phyloP scores from a whole-genome alignment of 2,113 vertebrate genomes.

The Oreotrochilus melanogaster region DNA sequence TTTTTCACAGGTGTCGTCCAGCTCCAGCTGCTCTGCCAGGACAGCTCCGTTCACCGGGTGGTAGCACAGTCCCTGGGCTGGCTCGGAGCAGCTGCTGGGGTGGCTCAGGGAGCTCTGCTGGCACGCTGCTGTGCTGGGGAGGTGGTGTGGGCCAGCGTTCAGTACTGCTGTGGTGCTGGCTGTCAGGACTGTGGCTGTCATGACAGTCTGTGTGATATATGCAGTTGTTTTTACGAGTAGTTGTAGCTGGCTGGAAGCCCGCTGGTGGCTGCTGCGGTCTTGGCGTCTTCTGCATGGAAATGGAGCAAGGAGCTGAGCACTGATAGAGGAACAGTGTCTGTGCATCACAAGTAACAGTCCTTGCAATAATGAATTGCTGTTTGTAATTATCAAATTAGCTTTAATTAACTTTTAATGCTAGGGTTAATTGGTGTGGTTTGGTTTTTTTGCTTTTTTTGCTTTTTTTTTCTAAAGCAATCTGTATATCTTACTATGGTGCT shows the following conservation, averaged over 20 bases:
- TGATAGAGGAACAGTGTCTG: rapidly evolving
- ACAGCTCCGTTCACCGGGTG: neutral
- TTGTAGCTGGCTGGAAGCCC: neutral
- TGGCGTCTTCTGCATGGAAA: neutral
- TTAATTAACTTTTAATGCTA: neutral
- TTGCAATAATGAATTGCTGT: neutral
- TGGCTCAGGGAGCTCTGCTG: neutral
- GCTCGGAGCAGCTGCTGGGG: neutral
- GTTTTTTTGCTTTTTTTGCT: neutral
- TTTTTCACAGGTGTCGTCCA: neutral
- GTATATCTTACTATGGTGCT: neutral
- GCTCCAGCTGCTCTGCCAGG: neutral
- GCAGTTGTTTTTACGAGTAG: neutral
- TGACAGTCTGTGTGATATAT: neutral
- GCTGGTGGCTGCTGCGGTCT: neutral
- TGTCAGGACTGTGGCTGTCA: neutral
- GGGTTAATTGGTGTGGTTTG: neutral
- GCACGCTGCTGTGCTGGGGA: neutral
- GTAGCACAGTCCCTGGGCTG: neutral
- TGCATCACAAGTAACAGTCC: neutral
- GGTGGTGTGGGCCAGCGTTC: neutral
- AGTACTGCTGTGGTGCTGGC: neutral
- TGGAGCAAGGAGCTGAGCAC: neutral
- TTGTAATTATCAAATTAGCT: neutral
- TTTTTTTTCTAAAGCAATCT: neutral